These are phyloP conservation scores for Acanthochromis polyacanthus DNA, from an alignment of 2,113 vertebrate species.

Conservation along the genomic window DNA sequence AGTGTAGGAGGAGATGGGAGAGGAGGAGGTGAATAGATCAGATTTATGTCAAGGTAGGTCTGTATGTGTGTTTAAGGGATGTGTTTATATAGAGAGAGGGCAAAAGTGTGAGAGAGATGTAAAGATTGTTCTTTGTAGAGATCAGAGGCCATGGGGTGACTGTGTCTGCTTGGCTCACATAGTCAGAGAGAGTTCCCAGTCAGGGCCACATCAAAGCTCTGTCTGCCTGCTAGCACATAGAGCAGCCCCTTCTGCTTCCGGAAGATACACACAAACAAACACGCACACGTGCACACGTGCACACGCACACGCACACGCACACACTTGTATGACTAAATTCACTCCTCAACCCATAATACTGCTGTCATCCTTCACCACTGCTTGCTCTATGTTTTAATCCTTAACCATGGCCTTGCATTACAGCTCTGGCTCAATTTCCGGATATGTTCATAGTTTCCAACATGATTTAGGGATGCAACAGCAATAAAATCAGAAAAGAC, in stretches of 20 bases:
- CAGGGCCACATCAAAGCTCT: constrained; percentile 68
- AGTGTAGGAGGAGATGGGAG: constrained; percentile 19
- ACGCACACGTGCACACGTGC: neutral
- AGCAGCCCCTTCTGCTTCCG: constrained; percentile 8
- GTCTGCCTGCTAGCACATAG: constrained; percentile 44
- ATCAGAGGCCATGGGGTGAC: constrained; percentile 62
- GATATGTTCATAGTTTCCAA: too few species aligned
- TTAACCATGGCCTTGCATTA: neutral
- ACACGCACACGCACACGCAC: constrained; percentile 4
- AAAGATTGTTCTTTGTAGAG: constrained; percentile 62
- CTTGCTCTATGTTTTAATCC: neutral
- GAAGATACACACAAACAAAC: constrained; percentile 8
- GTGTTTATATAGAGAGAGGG: too few species aligned
- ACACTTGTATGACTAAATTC: neutral
- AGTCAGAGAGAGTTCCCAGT: constrained; percentile 47
- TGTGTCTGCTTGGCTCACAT: constrained; percentile 56
- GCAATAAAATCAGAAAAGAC: too few species aligned
- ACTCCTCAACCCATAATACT: neutral
- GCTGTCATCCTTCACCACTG: neutral
- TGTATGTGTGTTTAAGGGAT: constrained; percentile 3
- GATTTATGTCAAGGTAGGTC: constrained; percentile 43
- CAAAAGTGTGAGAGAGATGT: constrained; percentile 3
- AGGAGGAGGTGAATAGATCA: constrained; percentile 19
- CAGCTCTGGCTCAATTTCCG: too few species aligned
- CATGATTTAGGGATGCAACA: too few species aligned